Evolutionary conservation across 2,113 vertebrate genomes (phyloP).

Genomic region (Isurus oxyrinchus): DNA sequence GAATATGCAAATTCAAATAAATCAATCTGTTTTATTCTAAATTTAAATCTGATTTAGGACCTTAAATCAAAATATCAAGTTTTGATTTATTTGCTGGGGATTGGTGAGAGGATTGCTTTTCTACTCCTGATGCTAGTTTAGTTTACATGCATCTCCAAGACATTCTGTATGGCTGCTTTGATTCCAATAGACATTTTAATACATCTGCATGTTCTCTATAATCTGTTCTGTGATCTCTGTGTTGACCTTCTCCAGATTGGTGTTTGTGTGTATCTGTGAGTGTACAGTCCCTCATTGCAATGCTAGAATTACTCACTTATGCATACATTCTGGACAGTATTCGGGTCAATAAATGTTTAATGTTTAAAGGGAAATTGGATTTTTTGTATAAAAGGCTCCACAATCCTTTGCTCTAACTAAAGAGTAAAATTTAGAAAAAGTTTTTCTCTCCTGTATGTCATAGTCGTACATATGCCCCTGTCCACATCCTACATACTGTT

Average conservation of each 20-base stretch:
- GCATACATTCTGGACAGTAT: not conserved
- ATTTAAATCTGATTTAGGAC: not conserved
- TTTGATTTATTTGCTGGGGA: not conserved
- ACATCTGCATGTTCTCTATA: conserved; percentile 1
- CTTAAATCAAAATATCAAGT: conserved; percentile 7
- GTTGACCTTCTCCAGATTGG: not conserved
- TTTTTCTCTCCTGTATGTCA: not conserved
- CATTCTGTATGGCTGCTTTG: conserved; percentile 2
- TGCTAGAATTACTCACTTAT: not conserved
- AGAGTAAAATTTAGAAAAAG: not conserved
- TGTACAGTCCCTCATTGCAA: not conserved
- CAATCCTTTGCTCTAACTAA: not conserved
- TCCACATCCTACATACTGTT: not conserved
- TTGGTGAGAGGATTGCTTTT: not conserved
- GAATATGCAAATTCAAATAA: not conserved
- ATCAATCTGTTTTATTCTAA: not conserved
- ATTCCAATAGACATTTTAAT: conserved; percentile 22
- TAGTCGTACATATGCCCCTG: not conserved
- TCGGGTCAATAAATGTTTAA: not conserved
- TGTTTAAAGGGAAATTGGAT: conserved; percentile 13
- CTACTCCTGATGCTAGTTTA: not conserved
- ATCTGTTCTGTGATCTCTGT: conserved; percentile 1
- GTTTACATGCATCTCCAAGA: not conserved
- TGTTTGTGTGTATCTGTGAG: not conserved
- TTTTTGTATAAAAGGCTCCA: not conserved